phyloP scores from a whole-genome alignment of 1,140 invertebrate species.

The Danaus plexippus region DNA sequence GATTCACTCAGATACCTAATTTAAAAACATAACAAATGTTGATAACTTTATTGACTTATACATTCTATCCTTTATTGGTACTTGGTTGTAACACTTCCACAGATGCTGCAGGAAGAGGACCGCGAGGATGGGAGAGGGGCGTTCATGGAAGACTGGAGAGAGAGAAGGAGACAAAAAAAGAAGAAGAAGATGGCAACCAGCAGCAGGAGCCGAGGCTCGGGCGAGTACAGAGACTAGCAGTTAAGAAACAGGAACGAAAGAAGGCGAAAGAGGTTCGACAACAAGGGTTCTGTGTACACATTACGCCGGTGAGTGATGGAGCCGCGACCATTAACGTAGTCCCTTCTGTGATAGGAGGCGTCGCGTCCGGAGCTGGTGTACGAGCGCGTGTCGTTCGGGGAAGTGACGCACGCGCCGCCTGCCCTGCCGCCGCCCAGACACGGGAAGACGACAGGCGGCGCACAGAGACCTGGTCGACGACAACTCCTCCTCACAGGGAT shows the following conservation, averaged over 20 bases:
- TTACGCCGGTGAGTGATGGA: too few species aligned
- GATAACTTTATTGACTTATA: too few species aligned
- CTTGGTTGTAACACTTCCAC: too few species aligned
- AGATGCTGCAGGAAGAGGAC: too few species aligned
- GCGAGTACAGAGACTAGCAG: constrained; percentile 29
- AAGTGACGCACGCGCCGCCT: constrained; percentile 78
- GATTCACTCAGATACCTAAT: too few species aligned
- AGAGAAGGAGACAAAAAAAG: too few species aligned
- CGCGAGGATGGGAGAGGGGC: too few species aligned
- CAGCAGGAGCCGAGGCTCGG: constrained; percentile 18
- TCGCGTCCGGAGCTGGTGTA: constrained; percentile 25
- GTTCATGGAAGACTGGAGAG: too few species aligned
- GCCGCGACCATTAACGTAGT: not conserved
- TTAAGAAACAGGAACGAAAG: constrained; percentile 42
- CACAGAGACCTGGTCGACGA: constrained; percentile 67
- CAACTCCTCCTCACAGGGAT: constrained; percentile 72
- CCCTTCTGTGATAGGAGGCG: constrained; percentile 6
- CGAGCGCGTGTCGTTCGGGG: constrained; percentile 78
- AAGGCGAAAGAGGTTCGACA: constrained; percentile 27
- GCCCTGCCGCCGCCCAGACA: constrained; percentile 58
- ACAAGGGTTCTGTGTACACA: not conserved
- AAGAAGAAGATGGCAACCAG: not conserved
- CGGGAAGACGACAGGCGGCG: constrained; percentile 2
- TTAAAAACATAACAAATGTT: too few species aligned
- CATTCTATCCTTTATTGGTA: too few species aligned